Evolutionary conservation across 2,113 vertebrate species (phyloP).

Genomic region (Chascanopsetta lugubris): DNA sequence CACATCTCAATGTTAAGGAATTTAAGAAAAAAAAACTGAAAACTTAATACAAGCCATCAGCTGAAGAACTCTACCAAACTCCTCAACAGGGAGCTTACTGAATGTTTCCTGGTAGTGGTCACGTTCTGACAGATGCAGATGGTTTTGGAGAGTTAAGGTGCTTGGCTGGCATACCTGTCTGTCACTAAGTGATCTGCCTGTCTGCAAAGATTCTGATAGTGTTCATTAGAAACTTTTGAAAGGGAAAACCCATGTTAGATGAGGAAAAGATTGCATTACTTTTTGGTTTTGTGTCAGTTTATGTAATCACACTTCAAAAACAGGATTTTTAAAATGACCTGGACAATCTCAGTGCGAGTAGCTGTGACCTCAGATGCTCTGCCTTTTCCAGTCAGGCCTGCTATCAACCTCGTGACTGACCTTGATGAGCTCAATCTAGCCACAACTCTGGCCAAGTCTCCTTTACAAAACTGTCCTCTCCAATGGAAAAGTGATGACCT

Average conservation of each 20-base stretch:
- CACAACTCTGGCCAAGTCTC: constrained; percentile 62
- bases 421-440: constrained; percentile 76
- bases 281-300: constrained; percentile 28
- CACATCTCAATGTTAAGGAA: too few relatives aligned
- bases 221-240: too few relatives aligned
- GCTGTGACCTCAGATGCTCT: constrained; percentile 27
- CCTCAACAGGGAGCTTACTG: constrained; percentile 23
- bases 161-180: too few relatives aligned
- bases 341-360: constrained; percentile 25
- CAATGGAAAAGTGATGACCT: constrained; percentile 57
- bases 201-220: too few relatives aligned
- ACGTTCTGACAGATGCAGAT: constrained; percentile 30
- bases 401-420: constrained; percentile 67
- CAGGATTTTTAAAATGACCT: constrained; percentile 36
- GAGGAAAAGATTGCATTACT: background rate
- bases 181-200: too few relatives aligned
- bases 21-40: constrained; percentile 4
- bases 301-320: constrained; percentile 14
- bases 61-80: constrained; percentile 12
- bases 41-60: constrained; percentile 3
- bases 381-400: constrained; percentile 50
- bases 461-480: constrained; percentile 38
- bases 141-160: too few relatives aligned
- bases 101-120: constrained; percentile 13
- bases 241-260: background rate